phyloP scores from a whole-genome alignment of 2,113 vertebrate genomes.

The Nipponia nippon region DNA sequence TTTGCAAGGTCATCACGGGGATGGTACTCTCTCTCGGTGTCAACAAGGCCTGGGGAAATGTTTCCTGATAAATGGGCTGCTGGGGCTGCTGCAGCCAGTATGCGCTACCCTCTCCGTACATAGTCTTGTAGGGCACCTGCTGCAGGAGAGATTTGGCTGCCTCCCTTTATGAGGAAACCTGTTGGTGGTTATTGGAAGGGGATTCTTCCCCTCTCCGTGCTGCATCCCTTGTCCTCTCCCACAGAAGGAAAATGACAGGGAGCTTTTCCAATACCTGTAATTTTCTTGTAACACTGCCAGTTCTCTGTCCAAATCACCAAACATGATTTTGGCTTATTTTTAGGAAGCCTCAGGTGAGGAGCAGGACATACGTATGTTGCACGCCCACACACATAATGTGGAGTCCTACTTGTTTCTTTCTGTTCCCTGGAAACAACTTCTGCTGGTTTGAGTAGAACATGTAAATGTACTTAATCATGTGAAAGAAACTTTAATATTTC shows the following conservation, averaged over 20 bases:
- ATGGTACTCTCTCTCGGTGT: neutral
- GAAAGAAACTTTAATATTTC: slow-evolving; percentile 15
- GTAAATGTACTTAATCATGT: neutral
- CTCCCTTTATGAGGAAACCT: neutral
- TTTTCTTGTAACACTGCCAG: neutral
- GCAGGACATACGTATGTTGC: neutral
- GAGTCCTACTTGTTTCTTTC: neutral
- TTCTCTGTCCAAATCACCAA: neutral
- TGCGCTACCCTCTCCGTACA: fast-evolving
- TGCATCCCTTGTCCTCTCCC: neutral
- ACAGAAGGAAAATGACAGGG: neutral
- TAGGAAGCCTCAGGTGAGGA: neutral
- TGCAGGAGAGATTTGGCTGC: neutral
- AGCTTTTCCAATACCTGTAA: neutral
- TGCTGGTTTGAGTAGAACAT: neutral
- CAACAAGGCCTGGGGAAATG: neutral
- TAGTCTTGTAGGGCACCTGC: neutral
- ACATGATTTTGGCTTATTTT: neutral
- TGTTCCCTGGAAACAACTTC: neutral
- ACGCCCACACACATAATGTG: neutral
- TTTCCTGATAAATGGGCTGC: neutral
- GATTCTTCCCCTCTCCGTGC: neutral
- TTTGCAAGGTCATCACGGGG: neutral
- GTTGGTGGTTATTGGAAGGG: neutral
- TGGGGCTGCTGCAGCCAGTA: neutral